These are phyloP conservation scores for Andinoacara biseriatus DNA, from an alignment of 2,113 vertebrate genomes.

Conservation along the genomic window DNA sequence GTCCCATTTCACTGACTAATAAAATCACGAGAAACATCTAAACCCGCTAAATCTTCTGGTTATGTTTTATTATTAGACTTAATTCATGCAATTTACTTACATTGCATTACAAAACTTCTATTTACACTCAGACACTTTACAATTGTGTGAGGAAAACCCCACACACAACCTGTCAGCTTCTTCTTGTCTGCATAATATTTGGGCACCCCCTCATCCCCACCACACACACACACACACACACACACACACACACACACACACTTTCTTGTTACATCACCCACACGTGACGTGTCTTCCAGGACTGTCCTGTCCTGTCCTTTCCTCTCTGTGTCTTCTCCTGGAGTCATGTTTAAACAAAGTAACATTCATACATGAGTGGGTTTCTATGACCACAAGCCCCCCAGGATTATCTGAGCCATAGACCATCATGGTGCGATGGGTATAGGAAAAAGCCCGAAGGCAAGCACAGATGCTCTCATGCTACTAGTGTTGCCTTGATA, in stretches of 20 bases:
- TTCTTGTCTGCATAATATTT: not conserved
- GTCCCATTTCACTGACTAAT: not conserved
- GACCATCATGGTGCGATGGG: slow-evolving; percentile 69
- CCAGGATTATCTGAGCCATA: slow-evolving; percentile 62
- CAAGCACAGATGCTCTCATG: slow-evolving; percentile 75
- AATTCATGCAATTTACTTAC: too few species aligned
- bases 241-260: not conserved
- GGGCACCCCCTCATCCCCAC: not conserved
- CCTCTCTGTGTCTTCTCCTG: slow-evolving; percentile 61
- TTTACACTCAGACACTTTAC: not conserved
- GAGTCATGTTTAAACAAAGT: slow-evolving; percentile 75
- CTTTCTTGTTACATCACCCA: slow-evolving; percentile 48
- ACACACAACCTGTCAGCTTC: slow-evolving; percentile 6
- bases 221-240: not conserved
- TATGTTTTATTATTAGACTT: not conserved
- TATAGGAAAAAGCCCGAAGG: slow-evolving; percentile 61
- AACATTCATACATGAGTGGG: slow-evolving; percentile 79
- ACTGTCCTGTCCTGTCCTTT: slow-evolving; percentile 53
- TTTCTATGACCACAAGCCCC: slow-evolving; percentile 74
- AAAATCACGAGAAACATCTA: not conserved
- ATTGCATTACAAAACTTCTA: fast-evolving
- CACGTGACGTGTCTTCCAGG: slow-evolving; percentile 58
- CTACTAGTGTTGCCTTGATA: slow-evolving; percentile 51
- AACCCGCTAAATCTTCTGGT: fast-evolving
- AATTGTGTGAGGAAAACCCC: slow-evolving; percentile 12